Evolutionary conservation across 2,113 vertebrate species (phyloP), one percentile per base, ranked within the genome.

Genomic region (Globicephala melas): DNA sequence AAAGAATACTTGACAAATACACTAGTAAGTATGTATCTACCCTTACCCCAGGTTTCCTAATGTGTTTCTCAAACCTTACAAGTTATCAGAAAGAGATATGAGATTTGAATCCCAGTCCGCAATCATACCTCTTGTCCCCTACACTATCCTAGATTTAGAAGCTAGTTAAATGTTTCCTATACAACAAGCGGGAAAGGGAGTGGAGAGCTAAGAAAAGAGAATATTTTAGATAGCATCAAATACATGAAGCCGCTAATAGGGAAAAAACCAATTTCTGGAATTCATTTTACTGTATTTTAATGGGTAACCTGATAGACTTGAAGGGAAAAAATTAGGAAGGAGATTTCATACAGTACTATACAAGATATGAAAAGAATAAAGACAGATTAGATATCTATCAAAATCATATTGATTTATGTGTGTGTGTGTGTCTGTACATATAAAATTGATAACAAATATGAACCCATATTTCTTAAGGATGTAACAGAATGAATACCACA

Each of bases 271-370:
- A 79, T 82, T 89, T 85, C 9, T n/a, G 28, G 14, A 80, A 95
- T 87, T 87, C 1, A 74, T 95, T 95, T 92, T 80, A 81, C 17
- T 87, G 85, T 74, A 81, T 92, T 94, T 93, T 89, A 95, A 83
- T 70, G 26, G 33, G 50, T 89, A 93, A 94, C 50, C 21, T n/a
- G 63, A 90, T n/a, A 95, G 41, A 94, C 25, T n/a, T 95, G 17
- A 20, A 91, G 3, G 10, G 47, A 44, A 91, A 85, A 82, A 94
- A 67, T 28, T 33, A 94, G 41, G 33, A 91, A 92, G 33, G 23
- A 82, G 83, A 92, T 93, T 89, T 84, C 53, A 89, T 50, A 92
- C 2, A 89, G 26, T 79, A 70, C 55, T 91, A 88, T 50, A 73
- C 38, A 79, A 88, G 38, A 86, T 94, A 17, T 94, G 38, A 90